Conservation (phyloP, 37 sponge, comb jelly and placozoan species). For the Halichondria panicea region DNA sequence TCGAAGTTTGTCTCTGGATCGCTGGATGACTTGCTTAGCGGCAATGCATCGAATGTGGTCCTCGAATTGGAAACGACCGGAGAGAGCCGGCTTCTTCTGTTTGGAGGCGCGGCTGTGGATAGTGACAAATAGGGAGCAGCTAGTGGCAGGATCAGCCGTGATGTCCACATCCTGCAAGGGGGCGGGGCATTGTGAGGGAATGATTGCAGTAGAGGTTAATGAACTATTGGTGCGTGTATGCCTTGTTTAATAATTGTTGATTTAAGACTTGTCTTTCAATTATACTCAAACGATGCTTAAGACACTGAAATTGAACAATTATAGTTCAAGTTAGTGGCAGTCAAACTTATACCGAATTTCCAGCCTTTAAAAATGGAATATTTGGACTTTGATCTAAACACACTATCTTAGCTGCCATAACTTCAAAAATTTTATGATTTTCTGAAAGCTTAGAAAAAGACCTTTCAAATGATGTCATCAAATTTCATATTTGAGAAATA, state of each 20-base stretch:
- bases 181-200: background rate
- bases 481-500: no score
- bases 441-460: no score
- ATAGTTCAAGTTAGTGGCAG: no score
- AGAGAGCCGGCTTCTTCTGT: constrained; percentile 50
- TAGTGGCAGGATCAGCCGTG: constrained; percentile 71
- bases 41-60: constrained; percentile 92
- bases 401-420: background rate
- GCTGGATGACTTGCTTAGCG: constrained; percentile 65
- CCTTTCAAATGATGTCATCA: no score
- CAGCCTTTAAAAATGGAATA: no score
- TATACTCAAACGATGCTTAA: no score
- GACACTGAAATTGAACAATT: no score
- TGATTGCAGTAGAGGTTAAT: background rate
- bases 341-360: no score
- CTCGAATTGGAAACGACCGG: constrained; percentile 71
- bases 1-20: constrained; percentile 59
- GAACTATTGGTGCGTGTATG: no score
- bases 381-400: background rate
- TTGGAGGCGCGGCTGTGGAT: constrained; percentile 32
- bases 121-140: constrained; percentile 57
- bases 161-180: constrained; percentile 70
- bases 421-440: background rate
- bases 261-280: no score
- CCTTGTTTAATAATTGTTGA: no score